Evolutionary conservation across 2,113 vertebrate genomes (phyloP), one percentile per base, ranked within the genome.

Genomic region (Oncorhynchus gorbuscha): DNA sequence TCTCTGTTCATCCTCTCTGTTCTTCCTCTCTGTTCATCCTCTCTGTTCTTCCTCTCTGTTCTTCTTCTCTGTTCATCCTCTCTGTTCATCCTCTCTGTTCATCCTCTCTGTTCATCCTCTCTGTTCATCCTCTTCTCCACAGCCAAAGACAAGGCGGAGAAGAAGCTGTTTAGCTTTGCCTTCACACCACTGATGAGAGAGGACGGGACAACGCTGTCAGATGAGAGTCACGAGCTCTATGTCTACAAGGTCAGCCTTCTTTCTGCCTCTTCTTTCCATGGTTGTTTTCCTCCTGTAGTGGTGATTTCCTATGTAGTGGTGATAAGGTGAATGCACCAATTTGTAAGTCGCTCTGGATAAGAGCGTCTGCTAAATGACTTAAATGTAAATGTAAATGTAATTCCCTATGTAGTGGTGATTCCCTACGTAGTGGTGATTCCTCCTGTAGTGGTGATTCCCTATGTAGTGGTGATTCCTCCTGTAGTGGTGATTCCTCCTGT

Each of bases 121-220:
- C 22, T 66, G 5, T 28, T 66, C 8, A 18, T 71, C 18, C 72
- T 45, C 72, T 18, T 67, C 69, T 66, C 64, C 70, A 3, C 91
- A 99, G 98, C 98, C n/a, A 99, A 99, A 85, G 97, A 99, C 91
- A 98, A 98, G 88, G 98, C 97, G 58, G 98, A 99, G 86, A 99
- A 98, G 92, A 99, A 99, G 86, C 95, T 99, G 74, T 98, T 99
- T 86, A 97, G 97, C 18, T 99, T 99, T 81, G 92, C 97, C 0
- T 99, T 99, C 88, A 97, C 97, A 48, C 97, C 97, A 0, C 78
- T 99, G 88, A 99, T 99, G 98, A 95, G 98, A 81, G 98, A 99
- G 32, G 98, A 99, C 18, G 98, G 98, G 39, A 99, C 97, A 0
- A 99, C 97, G 5, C 93, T 99, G 7, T 99, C 97, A 0, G 97